Percentiles rank a stretch among this genome's conserved stretches.
Conservation (phyloP, 2,797 vertebrate genomes). For the Fratercula arctica region DNA sequence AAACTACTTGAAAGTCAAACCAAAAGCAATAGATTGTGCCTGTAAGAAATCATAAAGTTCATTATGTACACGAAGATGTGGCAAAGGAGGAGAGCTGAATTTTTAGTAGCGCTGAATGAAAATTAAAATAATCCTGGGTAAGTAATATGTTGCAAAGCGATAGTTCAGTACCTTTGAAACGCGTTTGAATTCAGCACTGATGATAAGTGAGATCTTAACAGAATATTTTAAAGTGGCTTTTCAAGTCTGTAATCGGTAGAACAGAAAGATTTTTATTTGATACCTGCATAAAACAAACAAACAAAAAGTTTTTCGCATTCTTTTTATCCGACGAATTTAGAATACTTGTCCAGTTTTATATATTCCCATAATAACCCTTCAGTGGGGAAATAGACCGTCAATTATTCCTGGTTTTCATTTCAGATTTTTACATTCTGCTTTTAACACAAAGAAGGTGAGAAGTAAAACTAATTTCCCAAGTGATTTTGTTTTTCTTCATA, state of each 20-base stretch:
- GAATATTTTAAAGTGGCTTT: slow-evolving; percentile 46
- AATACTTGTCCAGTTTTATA: background rate
- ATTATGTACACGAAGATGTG: slow-evolving; percentile 49
- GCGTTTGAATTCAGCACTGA: slow-evolving; percentile 68
- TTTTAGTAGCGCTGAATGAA: slow-evolving; percentile 65
- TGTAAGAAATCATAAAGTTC: slow-evolving; percentile 65
- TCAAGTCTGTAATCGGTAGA: background rate
- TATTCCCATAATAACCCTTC: background rate
- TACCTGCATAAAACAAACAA: background rate
- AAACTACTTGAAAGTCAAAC: slow-evolving; percentile 63
- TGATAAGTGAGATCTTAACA: slow-evolving; percentile 42
- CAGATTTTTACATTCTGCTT: slow-evolving; percentile 18
- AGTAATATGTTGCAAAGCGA: slow-evolving; percentile 65
- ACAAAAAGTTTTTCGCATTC: background rate
- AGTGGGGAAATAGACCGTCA: background rate
- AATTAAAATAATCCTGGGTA: slow-evolving; percentile 70
- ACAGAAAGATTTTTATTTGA: background rate
- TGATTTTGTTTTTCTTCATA: slow-evolving; percentile 36
- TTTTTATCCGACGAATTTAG: background rate
- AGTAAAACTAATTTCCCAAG: slow-evolving; percentile 49
- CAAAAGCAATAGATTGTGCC: slow-evolving; percentile 27
- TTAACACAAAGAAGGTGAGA: slow-evolving; percentile 32
- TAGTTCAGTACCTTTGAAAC: slow-evolving; percentile 65
- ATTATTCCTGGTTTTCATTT: slow-evolving; percentile 10
- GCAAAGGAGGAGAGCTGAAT: slow-evolving; percentile 52